Base-by-base conservation (phyloP, 2,888 invertebrate species). In the Agriotes lineatus region DNA sequence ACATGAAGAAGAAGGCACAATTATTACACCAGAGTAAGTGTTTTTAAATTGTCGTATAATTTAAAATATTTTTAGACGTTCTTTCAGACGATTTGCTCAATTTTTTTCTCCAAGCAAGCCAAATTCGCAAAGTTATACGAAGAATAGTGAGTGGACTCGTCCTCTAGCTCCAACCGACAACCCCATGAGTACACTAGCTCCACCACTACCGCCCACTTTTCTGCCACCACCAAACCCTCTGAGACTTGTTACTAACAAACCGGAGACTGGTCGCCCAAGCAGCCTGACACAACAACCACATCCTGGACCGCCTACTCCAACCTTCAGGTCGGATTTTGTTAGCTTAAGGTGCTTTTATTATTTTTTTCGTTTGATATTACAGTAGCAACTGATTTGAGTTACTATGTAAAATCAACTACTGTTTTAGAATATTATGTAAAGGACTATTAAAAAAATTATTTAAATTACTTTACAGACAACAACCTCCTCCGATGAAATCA, bases 401-500 rank as follows among this genome's bases (percentile, higher is more conserved):
- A n/a, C n/a, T n/a, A n/a, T n/a, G n/a, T n/a, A n/a, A n/a, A n/a
- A n/a, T n/a, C n/a, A n/a, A n/a, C n/a, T n/a, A n/a, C n/a, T n/a
- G n/a, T n/a, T n/a, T n/a, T n/a, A n/a, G n/a, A n/a, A n/a, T n/a
- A n/a, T n/a, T n/a, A n/a, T n/a, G n/a, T n/a, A n/a, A n/a, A n/a
- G n/a, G n/a, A n/a, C n/a, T 25, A 3, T 39, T 3, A 39, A 25
- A 39, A 39, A 12, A 4, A 18, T 10, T 18, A 37, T 62, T 54
- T 10, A 7, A 3, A 14, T 50, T 50, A 7, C 5, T 74, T 82
- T 83, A 70, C 85, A 94, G 96, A 80, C 96, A 96, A 88, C 96
- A 96, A 88, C 96, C 96, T 72, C 96, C 96, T 45, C 96, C 96
- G 35, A 96, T 96, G 96, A 96, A 96, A 86, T 96, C 96, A 18